These are phyloP conservation scores for Typhlomys cinereus DNA, from an alignment of 2,113 vertebrate genomes.

Conservation along the genomic window DNA sequence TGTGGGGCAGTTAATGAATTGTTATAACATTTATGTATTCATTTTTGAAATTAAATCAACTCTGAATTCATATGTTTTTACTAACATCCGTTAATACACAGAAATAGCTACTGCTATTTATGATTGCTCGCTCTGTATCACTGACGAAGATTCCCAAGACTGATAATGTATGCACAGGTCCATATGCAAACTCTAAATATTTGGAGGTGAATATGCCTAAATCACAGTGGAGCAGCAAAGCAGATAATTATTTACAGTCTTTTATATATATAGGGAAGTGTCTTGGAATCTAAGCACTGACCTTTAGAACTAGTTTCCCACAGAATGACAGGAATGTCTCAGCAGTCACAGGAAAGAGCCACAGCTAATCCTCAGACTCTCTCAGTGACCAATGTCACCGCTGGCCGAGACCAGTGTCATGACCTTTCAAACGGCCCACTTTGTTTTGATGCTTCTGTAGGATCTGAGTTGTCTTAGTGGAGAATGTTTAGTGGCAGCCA, in stretches of 20 bases:
- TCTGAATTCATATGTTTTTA: too few species aligned
- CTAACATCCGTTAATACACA: too few species aligned
- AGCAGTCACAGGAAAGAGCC: not conserved
- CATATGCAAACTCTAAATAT: not conserved
- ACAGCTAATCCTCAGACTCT: not conserved
- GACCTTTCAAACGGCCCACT: not conserved
- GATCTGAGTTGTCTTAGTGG: not conserved
- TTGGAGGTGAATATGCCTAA: not conserved
- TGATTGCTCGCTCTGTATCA: not conserved
- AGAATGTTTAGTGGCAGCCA: not conserved
- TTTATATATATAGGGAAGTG: not conserved
- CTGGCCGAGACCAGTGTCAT: not conserved
- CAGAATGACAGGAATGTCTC: not conserved
- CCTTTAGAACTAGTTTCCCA: slow-evolving; percentile 19
- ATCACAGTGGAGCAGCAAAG: slow-evolving; percentile 2
- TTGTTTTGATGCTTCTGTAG: not conserved
- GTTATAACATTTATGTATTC: too few species aligned
- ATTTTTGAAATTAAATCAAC: too few species aligned
- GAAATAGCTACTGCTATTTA: not conserved
- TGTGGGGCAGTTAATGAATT: not conserved
- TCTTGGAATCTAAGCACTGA: not conserved
- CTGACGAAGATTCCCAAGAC: not conserved
- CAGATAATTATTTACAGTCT: not conserved
- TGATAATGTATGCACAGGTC: not conserved
- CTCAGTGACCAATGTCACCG: not conserved